Evolutionary conservation across 2,888 invertebrate species (phyloP).

Genomic region (Agonopterix heracliana): DNA sequence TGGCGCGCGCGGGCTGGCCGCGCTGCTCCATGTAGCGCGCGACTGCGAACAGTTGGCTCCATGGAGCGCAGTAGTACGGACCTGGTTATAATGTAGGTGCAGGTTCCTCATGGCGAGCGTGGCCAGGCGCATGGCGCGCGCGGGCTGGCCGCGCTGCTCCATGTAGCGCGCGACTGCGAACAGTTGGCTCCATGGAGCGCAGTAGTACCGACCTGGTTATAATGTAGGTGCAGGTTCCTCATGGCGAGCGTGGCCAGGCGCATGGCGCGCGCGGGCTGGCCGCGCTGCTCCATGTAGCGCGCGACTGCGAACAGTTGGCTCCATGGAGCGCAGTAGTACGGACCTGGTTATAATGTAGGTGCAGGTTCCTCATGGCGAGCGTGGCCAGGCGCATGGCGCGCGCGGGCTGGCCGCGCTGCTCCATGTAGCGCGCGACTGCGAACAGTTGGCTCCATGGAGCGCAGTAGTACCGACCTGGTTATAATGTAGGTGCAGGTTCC

Average conservation of each 20-base stretch:
- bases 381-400: too few species aligned
- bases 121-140: slow-evolving; percentile 88
- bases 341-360: too few species aligned
- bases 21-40: slow-evolving; percentile 92
- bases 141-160: slow-evolving; percentile 89
- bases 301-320: slow-evolving; percentile 90
- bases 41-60: slow-evolving; percentile 87
- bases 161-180: slow-evolving; percentile 91
- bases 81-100: slow-evolving; percentile 89
- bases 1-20: slow-evolving; percentile 87
- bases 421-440: too few species aligned
- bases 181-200: slow-evolving; percentile 74
- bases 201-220: slow-evolving; percentile 79
- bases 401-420: too few species aligned
- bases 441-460: too few species aligned
- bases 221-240: slow-evolving; percentile 88
- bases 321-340: too few species aligned
- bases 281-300: slow-evolving; percentile 90
- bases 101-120: slow-evolving; percentile 89
- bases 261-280: slow-evolving; percentile 88
- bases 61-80: slow-evolving; percentile 21
- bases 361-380: too few species aligned
- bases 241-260: slow-evolving; percentile 88
- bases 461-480: slow-evolving; percentile 77
- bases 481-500: slow-evolving; percentile 87